phyloP scores from a whole-genome alignment of 1,140 invertebrate species.

The Cyrtorhinus lividipennis region DNA sequence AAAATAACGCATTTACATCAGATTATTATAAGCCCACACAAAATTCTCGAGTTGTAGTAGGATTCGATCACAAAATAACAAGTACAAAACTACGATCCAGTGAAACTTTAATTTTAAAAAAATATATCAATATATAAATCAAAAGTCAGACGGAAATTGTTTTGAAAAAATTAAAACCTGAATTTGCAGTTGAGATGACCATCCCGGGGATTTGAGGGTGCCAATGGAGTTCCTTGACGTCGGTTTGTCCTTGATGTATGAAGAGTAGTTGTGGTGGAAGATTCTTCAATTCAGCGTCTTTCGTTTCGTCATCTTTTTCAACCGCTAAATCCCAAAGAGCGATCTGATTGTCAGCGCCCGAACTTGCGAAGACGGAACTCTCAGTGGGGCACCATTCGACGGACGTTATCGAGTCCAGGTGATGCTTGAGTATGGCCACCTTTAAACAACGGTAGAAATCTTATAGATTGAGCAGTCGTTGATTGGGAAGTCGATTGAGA shows the following conservation, averaged over 20 bases:
- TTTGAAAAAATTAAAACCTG: conserved; percentile 93
- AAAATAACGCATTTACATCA: too few relatives aligned
- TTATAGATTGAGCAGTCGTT: too few relatives aligned
- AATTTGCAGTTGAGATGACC: conserved; percentile 83
- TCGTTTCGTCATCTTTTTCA: conserved; percentile 50
- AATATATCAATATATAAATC: too few relatives aligned
- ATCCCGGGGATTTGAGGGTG: conserved; percentile 89
- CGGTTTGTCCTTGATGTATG: conserved; percentile 95
- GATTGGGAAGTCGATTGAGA: too few relatives aligned
- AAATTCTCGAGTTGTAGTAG: too few relatives aligned
- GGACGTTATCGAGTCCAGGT: conserved; percentile 80
- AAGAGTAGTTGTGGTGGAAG: conserved; percentile 92
- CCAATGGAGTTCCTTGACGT: conserved; percentile 98
- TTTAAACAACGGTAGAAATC: too few relatives aligned
- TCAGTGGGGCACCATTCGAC: conserved; percentile 95
- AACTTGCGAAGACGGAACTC: conserved; percentile 80
- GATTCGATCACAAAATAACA: too few relatives aligned
- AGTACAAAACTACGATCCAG: too few relatives aligned
- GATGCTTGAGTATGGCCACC: conserved; percentile 87
- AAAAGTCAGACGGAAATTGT: conserved; percentile 99
- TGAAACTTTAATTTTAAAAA: too few relatives aligned
- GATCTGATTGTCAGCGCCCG: conserved; percentile 91
- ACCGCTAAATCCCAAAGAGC: conserved; percentile 93
- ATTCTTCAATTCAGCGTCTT: conserved; percentile 46
- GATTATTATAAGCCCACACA: too few relatives aligned